Percentiles rank a stretch among this genome's conserved stretches.
phyloP scores from a whole-genome alignment of 2,888 invertebrate genomes.

The Marasmarcha lunaedactyla region DNA sequence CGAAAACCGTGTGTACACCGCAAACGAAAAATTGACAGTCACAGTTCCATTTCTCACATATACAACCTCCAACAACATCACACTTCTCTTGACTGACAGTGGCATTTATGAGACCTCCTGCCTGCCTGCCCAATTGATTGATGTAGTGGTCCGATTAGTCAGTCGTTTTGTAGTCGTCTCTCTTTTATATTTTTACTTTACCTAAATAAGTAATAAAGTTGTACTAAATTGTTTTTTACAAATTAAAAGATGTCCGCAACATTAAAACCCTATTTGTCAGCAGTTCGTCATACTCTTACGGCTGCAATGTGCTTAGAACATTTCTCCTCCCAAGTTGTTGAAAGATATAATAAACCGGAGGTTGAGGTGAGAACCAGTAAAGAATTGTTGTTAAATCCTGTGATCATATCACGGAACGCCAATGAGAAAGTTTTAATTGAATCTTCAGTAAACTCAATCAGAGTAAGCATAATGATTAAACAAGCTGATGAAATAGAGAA shows the following conservation, averaged over 20 bases:
- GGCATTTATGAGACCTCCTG: too few species aligned
- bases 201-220: not conserved
- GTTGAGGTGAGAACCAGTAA: conserved; percentile 95
- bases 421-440: conserved; percentile 98
- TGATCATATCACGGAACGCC: conserved; percentile 96
- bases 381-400: conserved; percentile 94
- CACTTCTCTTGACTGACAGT: too few species aligned
- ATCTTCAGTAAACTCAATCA: conserved; percentile 96
- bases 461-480: conserved; percentile 97
- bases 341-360: conserved; percentile 99
- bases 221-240: not conserved
- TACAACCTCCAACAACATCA: too few species aligned
- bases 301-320: conserved; percentile 98
- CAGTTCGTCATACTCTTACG: conserved; percentile 93
- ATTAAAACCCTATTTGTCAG: conserved; percentile 93
- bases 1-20: too few species aligned
- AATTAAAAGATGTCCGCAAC: conserved; percentile 82
- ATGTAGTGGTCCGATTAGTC: not conserved
- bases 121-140: too few species aligned
- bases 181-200: not conserved
- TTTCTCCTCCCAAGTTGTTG: conserved; percentile 98
- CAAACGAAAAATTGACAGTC: too few species aligned
- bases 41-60: too few species aligned
- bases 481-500: conserved; percentile 94
- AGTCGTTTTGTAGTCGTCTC: not conserved